phyloP scores from a whole-genome alignment of 2,797 vertebrate species.

The Acanthurus tractus region DNA sequence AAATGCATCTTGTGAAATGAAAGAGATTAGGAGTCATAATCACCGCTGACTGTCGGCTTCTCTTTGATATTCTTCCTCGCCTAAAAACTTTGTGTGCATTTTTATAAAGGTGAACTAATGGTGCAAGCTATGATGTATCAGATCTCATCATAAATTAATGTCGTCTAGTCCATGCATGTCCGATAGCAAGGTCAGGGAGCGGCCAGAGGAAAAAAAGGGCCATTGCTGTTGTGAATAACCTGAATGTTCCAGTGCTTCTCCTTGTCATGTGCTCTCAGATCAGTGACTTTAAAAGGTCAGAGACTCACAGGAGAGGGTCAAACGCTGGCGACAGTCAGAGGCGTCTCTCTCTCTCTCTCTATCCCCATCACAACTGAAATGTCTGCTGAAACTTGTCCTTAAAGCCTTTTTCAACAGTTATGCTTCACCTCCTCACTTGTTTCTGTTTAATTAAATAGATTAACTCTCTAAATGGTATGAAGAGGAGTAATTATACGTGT shows the following conservation, averaged over 20 bases:
- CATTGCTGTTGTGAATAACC: conserved; percentile 13
- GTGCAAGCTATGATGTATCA: conserved; percentile 20
- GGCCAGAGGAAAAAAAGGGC: not conserved
- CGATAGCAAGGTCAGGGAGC: conserved; percentile 23
- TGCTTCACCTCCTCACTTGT: not conserved
- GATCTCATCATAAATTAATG: conserved; percentile 33
- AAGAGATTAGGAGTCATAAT: not conserved
- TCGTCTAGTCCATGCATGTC: conserved; percentile 23
- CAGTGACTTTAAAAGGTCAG: conserved; percentile 37
- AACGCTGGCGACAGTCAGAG: conserved; percentile 23
- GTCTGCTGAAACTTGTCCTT: conserved; percentile 34
- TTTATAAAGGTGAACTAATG: not conserved
- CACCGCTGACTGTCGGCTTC: not conserved
- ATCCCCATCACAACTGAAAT: conserved; percentile 22
- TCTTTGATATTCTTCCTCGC: not conserved
- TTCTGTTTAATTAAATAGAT: conserved; percentile 14
- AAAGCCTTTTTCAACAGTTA: not conserved
- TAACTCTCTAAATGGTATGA: conserved; percentile 17
- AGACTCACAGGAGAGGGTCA: conserved; percentile 28
- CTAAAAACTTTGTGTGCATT: not conserved
- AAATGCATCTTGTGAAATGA: conserved; percentile 1
- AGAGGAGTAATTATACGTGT: conserved; percentile 1
- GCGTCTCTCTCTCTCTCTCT: not conserved
- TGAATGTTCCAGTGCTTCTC: conserved; percentile 1
- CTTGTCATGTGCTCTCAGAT: conserved; percentile 28